Evolutionary conservation across 1,140 invertebrate genomes (phyloP).

Genomic region (Zaprionus africanus): DNA sequence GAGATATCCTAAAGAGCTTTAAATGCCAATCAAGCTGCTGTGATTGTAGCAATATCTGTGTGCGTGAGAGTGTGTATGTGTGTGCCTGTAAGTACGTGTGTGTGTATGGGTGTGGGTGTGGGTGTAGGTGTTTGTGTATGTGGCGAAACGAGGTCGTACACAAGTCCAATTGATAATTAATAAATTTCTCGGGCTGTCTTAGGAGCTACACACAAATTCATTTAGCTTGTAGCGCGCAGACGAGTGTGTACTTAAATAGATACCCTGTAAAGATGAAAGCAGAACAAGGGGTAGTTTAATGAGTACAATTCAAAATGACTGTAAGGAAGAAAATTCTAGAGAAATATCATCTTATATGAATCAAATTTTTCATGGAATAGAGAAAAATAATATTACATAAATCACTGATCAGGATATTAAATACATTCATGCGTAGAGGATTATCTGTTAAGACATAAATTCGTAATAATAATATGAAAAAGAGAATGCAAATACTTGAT

Average conservation of each 20-base stretch:
- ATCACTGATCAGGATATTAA: too few species aligned
- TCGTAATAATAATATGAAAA: too few species aligned
- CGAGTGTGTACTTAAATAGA: slow-evolving; percentile 7
- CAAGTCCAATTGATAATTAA: slow-evolving; percentile 67
- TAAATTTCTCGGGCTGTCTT: slow-evolving; percentile 65
- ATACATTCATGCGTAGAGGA: too few species aligned
- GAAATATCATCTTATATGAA: too few species aligned
- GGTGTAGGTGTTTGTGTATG: slow-evolving; percentile 21
- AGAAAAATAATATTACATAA: too few species aligned
- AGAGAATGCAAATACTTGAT: too few species aligned
- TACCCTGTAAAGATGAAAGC: neutral
- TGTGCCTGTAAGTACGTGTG: slow-evolving; percentile 10
- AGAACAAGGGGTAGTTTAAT: neutral
- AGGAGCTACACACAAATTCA: slow-evolving; percentile 36
- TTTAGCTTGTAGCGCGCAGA: slow-evolving; percentile 19
- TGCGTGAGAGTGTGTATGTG: slow-evolving; percentile 24
- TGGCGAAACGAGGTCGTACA: slow-evolving; percentile 35
- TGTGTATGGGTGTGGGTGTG: slow-evolving; percentile 22
- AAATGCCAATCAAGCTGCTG: slow-evolving; percentile 77
- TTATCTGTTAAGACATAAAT: too few species aligned
- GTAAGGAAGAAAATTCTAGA: too few species aligned
- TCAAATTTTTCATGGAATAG: too few species aligned
- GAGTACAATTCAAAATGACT: too few species aligned
- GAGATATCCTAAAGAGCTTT: slow-evolving; percentile 75
- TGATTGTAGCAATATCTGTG: slow-evolving; percentile 44